Base-by-base conservation (phyloP, 2,113 vertebrate species). In the Nibea albiflora region DNA sequence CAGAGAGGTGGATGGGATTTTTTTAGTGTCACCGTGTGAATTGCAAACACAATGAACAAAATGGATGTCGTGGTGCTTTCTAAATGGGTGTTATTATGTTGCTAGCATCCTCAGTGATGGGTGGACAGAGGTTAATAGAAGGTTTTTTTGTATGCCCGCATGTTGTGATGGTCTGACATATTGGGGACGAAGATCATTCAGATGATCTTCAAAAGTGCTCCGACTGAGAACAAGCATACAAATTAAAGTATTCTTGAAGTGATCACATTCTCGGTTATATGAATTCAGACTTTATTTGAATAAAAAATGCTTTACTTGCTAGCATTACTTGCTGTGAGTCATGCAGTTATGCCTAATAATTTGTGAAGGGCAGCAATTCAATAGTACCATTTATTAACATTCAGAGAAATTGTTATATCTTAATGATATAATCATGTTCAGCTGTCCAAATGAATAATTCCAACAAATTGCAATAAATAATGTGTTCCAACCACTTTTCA, bases 1-100 rank as follows among this genome's bases (percentile, higher is more conserved):
- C 87, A 80, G 88, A 77, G 85, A 85, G 75, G 72, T 81, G 82
- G 86, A 81, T 81, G 73, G 71, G 76, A 82, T 88, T 73, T 88
- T 88, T 54, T 86, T 75, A 80, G 80, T 88, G 87, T 85, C 86
- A 77, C 47, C 83, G 53, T 70, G 63, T 84, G 75, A 85, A 85
- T 89, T 87, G 85, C 79, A 87, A 88, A 75, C 76, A 60, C 68
- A 47, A 20, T 73, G 73, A 83, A 46, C 63, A 62, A 89, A 86
- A 85, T 63, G 77, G 82, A 88, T 78, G 70, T 49, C 77, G 65
- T 62, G 6, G 11, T 58, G 68, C 53, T 83, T 90, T 87, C 85
- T 64, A 85, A 85, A 75, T 87, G 84, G 65, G 65, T 74, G 63
- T 70, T 78, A 47, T 86, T 89, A 56, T 77, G 73, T 66, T 69